These are phyloP conservation scores for Lipotes vexillifer DNA, from an alignment of 2,113 vertebrate genomes.

Conservation along the genomic window DNA sequence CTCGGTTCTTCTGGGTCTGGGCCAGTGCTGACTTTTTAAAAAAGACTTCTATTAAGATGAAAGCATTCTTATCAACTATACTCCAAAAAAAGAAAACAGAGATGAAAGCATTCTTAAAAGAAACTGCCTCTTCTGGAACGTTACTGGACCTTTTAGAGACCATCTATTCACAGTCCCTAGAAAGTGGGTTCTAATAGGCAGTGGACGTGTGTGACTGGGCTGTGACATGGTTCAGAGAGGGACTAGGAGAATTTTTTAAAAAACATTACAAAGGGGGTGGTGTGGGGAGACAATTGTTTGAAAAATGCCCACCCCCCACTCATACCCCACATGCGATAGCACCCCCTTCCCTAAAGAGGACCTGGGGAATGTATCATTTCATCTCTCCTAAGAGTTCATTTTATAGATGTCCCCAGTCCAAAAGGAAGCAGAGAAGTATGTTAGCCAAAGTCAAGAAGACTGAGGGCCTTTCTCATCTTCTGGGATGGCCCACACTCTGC, in stretches of 20 bases:
- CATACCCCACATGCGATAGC: not conserved
- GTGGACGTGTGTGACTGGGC: not conserved
- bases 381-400: not conserved
- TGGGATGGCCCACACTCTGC: too few relatives aligned
- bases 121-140: slow-evolving; percentile 15
- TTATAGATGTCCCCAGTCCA: not conserved
- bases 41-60: slow-evolving; percentile 20
- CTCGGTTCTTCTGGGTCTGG: slow-evolving; percentile 12
- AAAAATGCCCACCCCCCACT: not conserved
- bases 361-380: not conserved
- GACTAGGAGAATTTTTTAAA: not conserved
- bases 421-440: not conserved
- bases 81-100: not conserved
- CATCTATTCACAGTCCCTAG: not conserved
- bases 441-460: not conserved
- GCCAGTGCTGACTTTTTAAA: not conserved
- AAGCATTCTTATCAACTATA: not conserved
- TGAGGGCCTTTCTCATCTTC: not conserved
- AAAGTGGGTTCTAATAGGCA: not conserved
- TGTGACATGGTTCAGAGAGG: not conserved
- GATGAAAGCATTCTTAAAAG: slow-evolving; percentile 1
- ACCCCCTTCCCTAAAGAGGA: not conserved
- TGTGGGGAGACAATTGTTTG: not conserved
- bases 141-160: slow-evolving; percentile 40
- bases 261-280: not conserved